Evolutionary conservation across 2,888 invertebrate genomes (phyloP).

Genomic region (Drosophila diplacantha): DNA sequence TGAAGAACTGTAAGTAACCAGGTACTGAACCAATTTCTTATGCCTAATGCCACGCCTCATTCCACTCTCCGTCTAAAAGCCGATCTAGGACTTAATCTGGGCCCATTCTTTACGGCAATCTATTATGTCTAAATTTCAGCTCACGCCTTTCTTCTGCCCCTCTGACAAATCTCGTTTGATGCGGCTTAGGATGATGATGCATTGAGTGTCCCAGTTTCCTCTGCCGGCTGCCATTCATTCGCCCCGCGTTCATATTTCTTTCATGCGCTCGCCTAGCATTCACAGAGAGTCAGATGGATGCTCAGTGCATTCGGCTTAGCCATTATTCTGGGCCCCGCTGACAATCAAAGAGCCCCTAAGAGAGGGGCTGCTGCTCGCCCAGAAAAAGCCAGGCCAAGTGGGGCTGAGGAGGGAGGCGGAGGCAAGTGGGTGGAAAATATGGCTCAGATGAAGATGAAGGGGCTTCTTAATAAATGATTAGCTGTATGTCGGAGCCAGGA

Average conservation of each 20-base stretch:
- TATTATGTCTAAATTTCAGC: conserved; percentile 29
- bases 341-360: conserved; percentile 41
- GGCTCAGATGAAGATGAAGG: conserved; percentile 10
- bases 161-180: conserved; percentile 43
- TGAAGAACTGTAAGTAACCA: conserved; percentile 11
- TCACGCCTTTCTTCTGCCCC: conserved; percentile 21
- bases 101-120: conserved; percentile 36
- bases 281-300: conserved; percentile 28
- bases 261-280: conserved; percentile 27
- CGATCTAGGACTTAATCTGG: conserved; percentile 33
- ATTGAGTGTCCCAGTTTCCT: conserved; percentile 45
- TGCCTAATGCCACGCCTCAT: conserved; percentile 18
- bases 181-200: conserved; percentile 43
- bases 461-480: conserved; percentile 48
- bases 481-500: conserved; percentile 1
- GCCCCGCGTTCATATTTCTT: conserved; percentile 26
- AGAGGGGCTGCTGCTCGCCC: conserved; percentile 6
- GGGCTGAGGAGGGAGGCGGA: background rate
- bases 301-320: conserved; percentile 59
- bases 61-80: conserved; percentile 16
- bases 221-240: conserved; percentile 19
- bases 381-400: conserved; percentile 13
- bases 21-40: conserved; percentile 13
- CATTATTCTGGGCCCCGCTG: conserved; percentile 46
- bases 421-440: conserved; percentile 5